Conservation (phyloP, 2,888 invertebrate genomes). For the Achlya flavicornis region DNA sequence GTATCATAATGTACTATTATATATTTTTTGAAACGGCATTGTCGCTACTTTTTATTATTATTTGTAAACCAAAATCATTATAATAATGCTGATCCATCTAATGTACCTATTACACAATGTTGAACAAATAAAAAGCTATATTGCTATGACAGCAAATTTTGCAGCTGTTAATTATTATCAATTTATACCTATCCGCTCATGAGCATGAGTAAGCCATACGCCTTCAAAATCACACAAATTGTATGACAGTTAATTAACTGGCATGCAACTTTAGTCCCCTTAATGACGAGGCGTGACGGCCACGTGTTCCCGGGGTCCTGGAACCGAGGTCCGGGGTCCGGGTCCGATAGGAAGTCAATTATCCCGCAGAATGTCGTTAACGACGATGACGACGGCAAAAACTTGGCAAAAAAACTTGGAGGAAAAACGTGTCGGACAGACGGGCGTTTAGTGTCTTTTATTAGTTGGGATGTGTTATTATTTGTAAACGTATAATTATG, state of each 20-base stretch:
- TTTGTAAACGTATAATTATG: background rate
- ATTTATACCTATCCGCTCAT: too few relatives aligned
- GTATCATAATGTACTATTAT: too few relatives aligned
- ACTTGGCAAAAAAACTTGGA: conserved; percentile 26
- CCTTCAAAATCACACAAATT: background rate
- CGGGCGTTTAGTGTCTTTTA: conserved; percentile 8
- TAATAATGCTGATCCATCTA: too few relatives aligned
- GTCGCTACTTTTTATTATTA: too few relatives aligned
- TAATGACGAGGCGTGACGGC: background rate
- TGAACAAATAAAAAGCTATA: too few relatives aligned
- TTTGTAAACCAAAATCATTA: too few relatives aligned
- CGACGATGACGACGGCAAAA: conserved; percentile 40
- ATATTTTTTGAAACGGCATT: too few relatives aligned
- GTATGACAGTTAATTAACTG: background rate
- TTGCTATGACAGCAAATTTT: too few relatives aligned
- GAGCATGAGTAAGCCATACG: too few relatives aligned
- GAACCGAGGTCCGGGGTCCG: background rate
- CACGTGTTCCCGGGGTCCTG: background rate
- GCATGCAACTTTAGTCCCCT: background rate
- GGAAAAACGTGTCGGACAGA: conserved; percentile 30
- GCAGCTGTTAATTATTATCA: too few relatives aligned
- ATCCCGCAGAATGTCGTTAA: conserved; percentile 47
- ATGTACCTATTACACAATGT: too few relatives aligned
- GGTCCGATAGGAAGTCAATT: conserved; percentile 49
- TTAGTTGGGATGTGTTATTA: background rate